Percentiles rank a stretch among this genome's conserved stretches.
Conservation (phyloP, 2,113 vertebrate genomes). For the Dolichallabes microphthalmus region DNA sequence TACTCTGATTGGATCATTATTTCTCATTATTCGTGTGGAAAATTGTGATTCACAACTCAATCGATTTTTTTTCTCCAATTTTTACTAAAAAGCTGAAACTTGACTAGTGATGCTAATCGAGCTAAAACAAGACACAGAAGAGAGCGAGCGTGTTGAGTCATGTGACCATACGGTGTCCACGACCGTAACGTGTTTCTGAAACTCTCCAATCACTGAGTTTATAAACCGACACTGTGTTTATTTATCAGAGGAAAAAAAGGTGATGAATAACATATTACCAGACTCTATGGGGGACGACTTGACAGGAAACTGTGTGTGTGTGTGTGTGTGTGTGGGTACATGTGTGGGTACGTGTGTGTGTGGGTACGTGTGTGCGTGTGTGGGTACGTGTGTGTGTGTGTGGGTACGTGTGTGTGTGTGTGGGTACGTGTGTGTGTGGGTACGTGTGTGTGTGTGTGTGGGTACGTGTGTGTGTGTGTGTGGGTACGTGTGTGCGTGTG, state of each 20-base stretch:
- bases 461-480: conserved; percentile 25
- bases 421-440: conserved; percentile 19
- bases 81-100: too few relatives aligned
- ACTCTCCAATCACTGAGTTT: not conserved
- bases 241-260: too few relatives aligned
- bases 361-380: conserved; percentile 11
- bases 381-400: conserved; percentile 7
- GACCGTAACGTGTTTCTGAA: not conserved
- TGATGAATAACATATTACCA: not conserved
- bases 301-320: not conserved
- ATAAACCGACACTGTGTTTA: not conserved
- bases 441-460: too few relatives aligned
- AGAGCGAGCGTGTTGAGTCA: too few relatives aligned
- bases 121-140: too few relatives aligned
- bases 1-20: too few relatives aligned
- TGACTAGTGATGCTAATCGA: too few relatives aligned
- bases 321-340: conserved; percentile 18
- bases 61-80: too few relatives aligned
- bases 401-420: not conserved
- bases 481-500: not conserved
- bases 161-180: too few relatives aligned
- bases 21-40: too few relatives aligned
- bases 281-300: not conserved
- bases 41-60: too few relatives aligned
- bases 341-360: conserved; percentile 17